Evolutionary conservation across 2,113 vertebrate genomes (phyloP).

Genomic region (Coracopsis vasa): DNA sequence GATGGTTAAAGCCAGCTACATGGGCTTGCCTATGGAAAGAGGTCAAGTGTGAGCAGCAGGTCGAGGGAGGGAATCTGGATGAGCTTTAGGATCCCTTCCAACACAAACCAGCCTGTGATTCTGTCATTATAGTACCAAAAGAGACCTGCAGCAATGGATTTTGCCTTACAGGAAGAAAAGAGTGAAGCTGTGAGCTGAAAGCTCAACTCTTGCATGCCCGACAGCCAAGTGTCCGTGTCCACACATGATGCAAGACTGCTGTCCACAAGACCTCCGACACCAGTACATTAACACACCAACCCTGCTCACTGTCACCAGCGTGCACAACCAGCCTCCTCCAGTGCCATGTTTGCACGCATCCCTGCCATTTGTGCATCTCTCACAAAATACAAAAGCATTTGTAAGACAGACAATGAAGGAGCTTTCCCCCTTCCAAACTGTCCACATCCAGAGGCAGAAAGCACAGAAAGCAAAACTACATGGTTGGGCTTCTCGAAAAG

Average conservation of each 20-base stretch:
- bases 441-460: neutral
- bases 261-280: neutral
- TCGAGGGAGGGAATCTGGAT: neutral
- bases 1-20: neutral
- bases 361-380: neutral
- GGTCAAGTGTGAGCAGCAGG: neutral
- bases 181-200: neutral
- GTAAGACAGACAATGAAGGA: neutral
- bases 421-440: neutral
- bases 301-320: neutral
- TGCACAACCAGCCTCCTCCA: neutral
- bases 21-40: neutral
- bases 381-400: neutral
- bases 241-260: accelerated
- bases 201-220: neutral
- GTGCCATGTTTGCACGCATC: accelerated
- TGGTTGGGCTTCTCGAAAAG: accelerated
- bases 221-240: neutral
- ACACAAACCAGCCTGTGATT: neutral
- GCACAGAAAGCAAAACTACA: neutral
- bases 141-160: neutral
- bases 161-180: neutral
- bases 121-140: neutral
- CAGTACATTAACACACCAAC: accelerated
- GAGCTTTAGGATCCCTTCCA: neutral